Evolutionary conservation across 2,797 vertebrate species (phyloP).

Genomic region (Cottoperca gobio): DNA sequence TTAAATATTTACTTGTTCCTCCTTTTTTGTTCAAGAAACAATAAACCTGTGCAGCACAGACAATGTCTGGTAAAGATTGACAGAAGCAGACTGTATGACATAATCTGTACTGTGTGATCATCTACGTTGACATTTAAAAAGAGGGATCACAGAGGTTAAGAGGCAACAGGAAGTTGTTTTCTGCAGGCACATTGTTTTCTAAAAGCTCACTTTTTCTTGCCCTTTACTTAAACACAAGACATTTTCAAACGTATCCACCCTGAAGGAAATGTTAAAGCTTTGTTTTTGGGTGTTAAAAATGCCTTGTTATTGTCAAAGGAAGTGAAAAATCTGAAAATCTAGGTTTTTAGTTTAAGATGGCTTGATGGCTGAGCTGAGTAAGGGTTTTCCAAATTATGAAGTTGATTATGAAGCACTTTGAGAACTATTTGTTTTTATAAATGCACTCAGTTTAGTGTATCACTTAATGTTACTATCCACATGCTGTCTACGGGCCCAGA

Average conservation of each 20-base stretch:
- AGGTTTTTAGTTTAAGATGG: background rate
- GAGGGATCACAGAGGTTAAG: background rate
- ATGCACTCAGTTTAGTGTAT: background rate
- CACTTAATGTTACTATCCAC: conserved; percentile 22
- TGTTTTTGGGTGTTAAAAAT: background rate
- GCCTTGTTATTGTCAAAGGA: background rate
- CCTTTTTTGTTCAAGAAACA: background rate
- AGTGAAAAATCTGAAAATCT: background rate
- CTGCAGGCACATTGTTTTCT: background rate
- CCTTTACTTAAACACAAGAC: background rate
- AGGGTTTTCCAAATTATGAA: background rate
- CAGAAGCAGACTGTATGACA: background rate
- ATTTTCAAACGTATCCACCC: background rate
- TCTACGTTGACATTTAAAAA: background rate
- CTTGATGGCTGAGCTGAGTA: background rate
- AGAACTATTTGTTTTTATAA: conserved; percentile 5
- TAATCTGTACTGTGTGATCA: background rate
- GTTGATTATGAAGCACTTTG: conserved; percentile 10
- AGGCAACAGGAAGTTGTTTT: background rate
- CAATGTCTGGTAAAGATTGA: background rate
- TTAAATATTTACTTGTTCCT: background rate
- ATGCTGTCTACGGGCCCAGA: conserved; percentile 28
- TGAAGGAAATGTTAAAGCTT: background rate
- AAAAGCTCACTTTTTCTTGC: background rate
- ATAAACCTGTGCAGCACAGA: background rate